Evolutionary conservation across 2,888 invertebrate genomes (phyloP).

Genomic region (Macrosiphum euphorbiae): DNA sequence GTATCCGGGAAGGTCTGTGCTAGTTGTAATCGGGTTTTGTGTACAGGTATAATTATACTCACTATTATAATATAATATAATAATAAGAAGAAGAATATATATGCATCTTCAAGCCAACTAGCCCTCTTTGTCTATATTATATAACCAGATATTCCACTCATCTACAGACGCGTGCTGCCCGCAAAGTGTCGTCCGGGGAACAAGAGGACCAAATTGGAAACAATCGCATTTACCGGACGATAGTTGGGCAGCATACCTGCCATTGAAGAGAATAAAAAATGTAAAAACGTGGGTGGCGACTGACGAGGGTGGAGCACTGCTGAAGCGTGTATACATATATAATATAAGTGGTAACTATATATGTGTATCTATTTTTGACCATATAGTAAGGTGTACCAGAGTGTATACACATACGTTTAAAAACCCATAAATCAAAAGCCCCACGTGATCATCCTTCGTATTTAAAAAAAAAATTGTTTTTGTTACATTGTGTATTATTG

Average conservation of each 20-base stretch:
- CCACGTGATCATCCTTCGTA: slow-evolving; percentile 7
- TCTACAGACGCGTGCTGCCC: not conserved
- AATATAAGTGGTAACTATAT: not conserved
- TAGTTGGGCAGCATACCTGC: not conserved
- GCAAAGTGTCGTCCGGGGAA: not conserved
- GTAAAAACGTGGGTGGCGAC: not conserved
- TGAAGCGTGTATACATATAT: not conserved
- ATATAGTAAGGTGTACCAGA: not conserved
- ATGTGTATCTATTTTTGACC: not conserved
- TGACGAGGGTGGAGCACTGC: not conserved
- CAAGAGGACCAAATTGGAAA: not conserved
- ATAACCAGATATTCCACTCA: not conserved
- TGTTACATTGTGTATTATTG: not conserved
- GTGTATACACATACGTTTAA: not conserved
- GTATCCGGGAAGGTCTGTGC: not conserved
- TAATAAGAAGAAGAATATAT: no score
- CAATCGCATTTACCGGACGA: not conserved
- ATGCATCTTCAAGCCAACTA: not conserved
- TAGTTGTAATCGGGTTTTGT: not conserved
- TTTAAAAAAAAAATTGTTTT: not conserved
- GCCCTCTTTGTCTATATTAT: not conserved
- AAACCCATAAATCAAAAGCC: slow-evolving; percentile 44
- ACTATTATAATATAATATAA: no score
- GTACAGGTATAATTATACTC: no score
- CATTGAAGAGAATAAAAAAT: not conserved